Base-by-base conservation (phyloP, 2,113 vertebrate species). In the Chroicocephalus ridibundus region DNA sequence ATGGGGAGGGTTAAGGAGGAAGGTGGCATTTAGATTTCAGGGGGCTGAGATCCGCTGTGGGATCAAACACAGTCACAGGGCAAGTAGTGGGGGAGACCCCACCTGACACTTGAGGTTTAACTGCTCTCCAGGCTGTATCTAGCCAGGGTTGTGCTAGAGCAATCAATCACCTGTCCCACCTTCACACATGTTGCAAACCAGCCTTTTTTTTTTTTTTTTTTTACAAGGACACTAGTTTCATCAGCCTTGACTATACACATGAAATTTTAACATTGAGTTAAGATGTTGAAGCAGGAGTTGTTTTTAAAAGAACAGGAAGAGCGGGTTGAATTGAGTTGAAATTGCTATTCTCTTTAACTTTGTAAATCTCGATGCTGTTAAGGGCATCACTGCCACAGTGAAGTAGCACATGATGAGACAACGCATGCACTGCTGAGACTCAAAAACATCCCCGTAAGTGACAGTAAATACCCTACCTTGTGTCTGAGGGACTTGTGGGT, bases 291-390 rank as follows among this genome's bases (percentile, higher is more conserved):
- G 61, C 65, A 61, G 66, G 66, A 91, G 32, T 83, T 94, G 46
- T 80, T 96, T 97, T 95, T 96, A 91, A 92, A 93, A 96, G 61
- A 68, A 88, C 7, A 55, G n/a, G 29, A 69, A 89, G 42, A 80
- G 83, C 6, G 66, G 10, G 8, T 93, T 26, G 88, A 94, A 82
- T 38, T 81, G 69, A 94, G 75, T 16, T 29, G 71, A 93, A 97
- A 90, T 91, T 72, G 29, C 40, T 52, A 38, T 82, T 64, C 60
- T 90, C 76, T 58, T 85, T 76, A 52, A 68, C 55, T 84, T 96
- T 52, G 4, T 27, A 5, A 55, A 22, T 83, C 51, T 64, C 61
- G 76, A 26, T 90, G 42, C 47, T 87, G n/a, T 86, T 64, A 46
- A 71, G 92, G 81, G 69, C 86, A 88, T 90, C 78, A 40, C 65